Evolutionary conservation across 2,797 vertebrate species (phyloP).

Genomic region (Catostomus latipinnis): DNA sequence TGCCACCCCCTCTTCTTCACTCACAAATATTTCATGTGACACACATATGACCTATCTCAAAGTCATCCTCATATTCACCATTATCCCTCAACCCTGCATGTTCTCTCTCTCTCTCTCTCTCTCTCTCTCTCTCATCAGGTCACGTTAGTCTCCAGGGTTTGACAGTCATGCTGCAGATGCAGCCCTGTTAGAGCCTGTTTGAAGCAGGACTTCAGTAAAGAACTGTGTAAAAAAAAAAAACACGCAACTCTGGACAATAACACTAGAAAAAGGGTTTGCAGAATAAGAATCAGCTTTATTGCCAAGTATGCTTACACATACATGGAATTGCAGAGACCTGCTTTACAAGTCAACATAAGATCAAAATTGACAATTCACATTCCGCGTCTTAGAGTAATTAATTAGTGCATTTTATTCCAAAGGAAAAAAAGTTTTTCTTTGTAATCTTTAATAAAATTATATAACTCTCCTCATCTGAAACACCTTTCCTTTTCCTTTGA

Average conservation of each 20-base stretch:
- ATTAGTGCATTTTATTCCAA: no score
- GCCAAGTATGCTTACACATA: no score
- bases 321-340: not conserved
- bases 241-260: not conserved
- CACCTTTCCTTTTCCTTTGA: no score
- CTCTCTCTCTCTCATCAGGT: slow-evolving; percentile 44
- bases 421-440: no score
- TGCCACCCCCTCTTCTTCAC: not conserved
- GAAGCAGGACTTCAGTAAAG: slow-evolving; percentile 3
- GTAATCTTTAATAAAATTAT: no score
- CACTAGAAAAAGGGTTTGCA: not conserved
- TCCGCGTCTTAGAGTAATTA: no score
- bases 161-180: slow-evolving; percentile 33
- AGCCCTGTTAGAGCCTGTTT: slow-evolving; percentile 24
- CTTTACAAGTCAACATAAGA: no score
- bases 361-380: no score
- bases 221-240: not conserved
- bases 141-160: slow-evolving; percentile 49
- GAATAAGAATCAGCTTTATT: no score
- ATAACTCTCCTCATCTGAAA: no score
- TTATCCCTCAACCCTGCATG: slow-evolving; percentile 49
- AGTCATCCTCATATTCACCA: slow-evolving; percentile 48
- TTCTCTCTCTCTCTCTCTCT: not conserved
- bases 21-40: slow-evolving; percentile 52
- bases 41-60: slow-evolving; percentile 56